These are phyloP conservation scores for Todiramphus chloris DNA, from an alignment of 2,113 vertebrate genomes.

Conservation along the genomic window DNA sequence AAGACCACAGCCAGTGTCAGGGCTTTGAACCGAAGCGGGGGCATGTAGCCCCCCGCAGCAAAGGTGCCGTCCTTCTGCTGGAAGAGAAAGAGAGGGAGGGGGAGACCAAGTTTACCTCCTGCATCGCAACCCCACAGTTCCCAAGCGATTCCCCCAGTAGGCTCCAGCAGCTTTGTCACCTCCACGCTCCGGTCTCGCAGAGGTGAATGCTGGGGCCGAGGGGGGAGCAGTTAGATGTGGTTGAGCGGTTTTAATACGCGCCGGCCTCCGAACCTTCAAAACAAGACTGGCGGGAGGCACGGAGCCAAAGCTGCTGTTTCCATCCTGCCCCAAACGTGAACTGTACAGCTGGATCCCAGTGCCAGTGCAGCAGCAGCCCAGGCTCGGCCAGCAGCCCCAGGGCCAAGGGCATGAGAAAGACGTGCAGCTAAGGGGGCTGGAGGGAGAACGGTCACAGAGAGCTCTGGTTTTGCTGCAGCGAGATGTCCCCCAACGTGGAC, in stretches of 20 bases:
- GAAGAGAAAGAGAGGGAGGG: not conserved
- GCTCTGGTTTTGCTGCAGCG: not conserved
- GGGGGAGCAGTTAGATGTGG: not conserved
- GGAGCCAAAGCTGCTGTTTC: not conserved
- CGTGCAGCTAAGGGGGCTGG: not conserved
- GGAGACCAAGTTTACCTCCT: not conserved
- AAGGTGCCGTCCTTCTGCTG: constrained; percentile 98
- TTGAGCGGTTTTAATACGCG: not conserved
- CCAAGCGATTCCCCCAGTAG: not conserved
- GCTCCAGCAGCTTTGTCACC: not conserved
- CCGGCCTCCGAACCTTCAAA: not conserved
- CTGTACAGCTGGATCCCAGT: not conserved
- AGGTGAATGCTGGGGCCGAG: not conserved
- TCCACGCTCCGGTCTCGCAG: rapidly evolving
- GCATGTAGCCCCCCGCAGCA: constrained; percentile 95
- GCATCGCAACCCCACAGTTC: rapidly evolving
- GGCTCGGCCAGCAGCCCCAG: not conserved
- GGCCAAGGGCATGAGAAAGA: not conserved
- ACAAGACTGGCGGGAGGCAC: not conserved
- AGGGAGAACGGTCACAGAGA: not conserved
- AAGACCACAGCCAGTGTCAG: constrained; percentile 93
- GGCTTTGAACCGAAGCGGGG: constrained; percentile 93
- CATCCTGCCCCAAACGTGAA: not conserved
- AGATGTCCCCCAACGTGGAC: not conserved
- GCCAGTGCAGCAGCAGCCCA: not conserved